These are phyloP conservation scores for Notodonta ziczac DNA, from an alignment of 2,888 invertebrate species.

Conservation along the genomic window DNA sequence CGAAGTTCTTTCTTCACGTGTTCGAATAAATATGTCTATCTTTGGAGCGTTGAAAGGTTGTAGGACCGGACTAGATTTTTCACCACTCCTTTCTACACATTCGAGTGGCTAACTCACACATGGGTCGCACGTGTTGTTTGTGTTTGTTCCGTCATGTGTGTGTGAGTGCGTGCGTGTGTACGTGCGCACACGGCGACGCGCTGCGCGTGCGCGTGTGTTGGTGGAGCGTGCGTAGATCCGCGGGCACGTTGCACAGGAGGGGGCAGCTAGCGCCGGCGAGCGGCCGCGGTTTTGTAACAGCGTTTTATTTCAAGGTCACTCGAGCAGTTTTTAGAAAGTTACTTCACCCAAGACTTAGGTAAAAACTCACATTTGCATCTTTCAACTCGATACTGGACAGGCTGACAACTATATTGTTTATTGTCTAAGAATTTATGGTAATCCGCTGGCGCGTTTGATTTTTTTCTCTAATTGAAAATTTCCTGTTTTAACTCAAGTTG, in stretches of 20 bases:
- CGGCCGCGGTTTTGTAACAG: constrained; percentile 82
- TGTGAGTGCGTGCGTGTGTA: constrained; percentile 42
- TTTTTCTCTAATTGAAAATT: constrained; percentile 33
- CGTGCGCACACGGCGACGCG: constrained; percentile 51
- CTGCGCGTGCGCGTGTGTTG: constrained; percentile 52
- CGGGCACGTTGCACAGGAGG: constrained; percentile 62
- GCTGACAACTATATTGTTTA: constrained; percentile 20
- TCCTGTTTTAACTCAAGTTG: constrained; percentile 35
- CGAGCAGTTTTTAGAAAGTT: constrained; percentile 84
- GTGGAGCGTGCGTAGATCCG: constrained; percentile 67
- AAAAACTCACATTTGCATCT: constrained; percentile 58
- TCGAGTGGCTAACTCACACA: constrained; percentile 46
- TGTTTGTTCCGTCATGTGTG: constrained; percentile 49
- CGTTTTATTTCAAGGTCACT: constrained; percentile 84
- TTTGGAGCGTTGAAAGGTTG: constrained; percentile 49
- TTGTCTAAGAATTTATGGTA: constrained; percentile 24
- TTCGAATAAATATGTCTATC: constrained; percentile 39
- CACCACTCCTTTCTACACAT: constrained; percentile 72
- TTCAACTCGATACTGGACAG: constrained; percentile 20
- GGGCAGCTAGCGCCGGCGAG: constrained; percentile 72
- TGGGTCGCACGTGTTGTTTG: constrained; percentile 34
- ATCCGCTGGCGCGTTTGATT: constrained; percentile 15
- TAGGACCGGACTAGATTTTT: constrained; percentile 67
- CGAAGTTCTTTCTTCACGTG: constrained; percentile 26
- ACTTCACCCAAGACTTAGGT: constrained; percentile 73